Evolutionary conservation across 1,140 invertebrate species (phyloP).

Genomic region (Pogonomyrmex californicus): DNA sequence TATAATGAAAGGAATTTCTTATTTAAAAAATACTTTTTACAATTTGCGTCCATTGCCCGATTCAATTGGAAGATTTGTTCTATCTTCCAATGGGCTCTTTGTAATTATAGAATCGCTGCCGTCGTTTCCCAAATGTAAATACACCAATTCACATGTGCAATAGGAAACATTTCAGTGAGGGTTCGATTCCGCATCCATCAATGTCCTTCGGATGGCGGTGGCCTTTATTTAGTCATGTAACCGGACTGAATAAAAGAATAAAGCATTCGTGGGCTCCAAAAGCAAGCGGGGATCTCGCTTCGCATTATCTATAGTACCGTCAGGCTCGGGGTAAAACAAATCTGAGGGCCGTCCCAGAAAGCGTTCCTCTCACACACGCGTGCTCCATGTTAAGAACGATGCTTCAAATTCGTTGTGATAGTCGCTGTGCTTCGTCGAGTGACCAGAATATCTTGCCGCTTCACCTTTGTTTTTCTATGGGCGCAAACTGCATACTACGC

Average conservation of each 20-base stretch:
- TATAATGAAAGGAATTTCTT: background rate
- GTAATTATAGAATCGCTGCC: background rate
- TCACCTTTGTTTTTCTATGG: slow-evolving; percentile 28
- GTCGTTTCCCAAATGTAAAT: slow-evolving; percentile 6
- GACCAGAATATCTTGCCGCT: slow-evolving; percentile 50
- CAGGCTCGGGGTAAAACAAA: background rate
- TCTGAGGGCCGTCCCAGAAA: background rate
- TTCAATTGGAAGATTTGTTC: background rate
- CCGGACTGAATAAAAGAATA: background rate
- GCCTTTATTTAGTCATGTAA: slow-evolving; percentile 15
- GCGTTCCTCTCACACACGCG: background rate
- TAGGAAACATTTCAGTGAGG: background rate
- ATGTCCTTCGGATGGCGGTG: background rate
- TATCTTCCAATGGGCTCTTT: background rate
- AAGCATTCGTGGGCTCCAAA: background rate
- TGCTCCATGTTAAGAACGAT: background rate
- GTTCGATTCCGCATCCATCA: slow-evolving; percentile 17
- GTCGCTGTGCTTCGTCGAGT: slow-evolving; percentile 11
- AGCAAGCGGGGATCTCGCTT: background rate
- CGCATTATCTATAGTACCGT: background rate
- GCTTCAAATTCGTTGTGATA: slow-evolving; percentile 30
- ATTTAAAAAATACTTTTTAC: background rate
- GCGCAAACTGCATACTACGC: background rate
- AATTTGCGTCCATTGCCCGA: background rate
- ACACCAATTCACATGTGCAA: background rate